These are phyloP conservation scores for Pollenia griseotomentosa DNA, from an alignment of 2,888 invertebrate genomes.

Conservation along the genomic window DNA sequence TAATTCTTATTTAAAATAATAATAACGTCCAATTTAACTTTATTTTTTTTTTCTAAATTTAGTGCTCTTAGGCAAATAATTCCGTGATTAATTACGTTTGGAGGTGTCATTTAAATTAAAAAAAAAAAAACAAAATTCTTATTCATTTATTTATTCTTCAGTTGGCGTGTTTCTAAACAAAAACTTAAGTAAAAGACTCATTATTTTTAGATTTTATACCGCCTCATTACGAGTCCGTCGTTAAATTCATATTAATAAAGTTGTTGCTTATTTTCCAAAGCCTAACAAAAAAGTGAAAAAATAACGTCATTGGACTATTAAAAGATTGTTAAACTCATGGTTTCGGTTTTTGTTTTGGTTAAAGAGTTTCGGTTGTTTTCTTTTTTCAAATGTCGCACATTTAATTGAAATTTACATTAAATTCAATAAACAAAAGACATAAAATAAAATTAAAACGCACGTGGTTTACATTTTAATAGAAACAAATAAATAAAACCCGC, in stretches of 20 bases:
- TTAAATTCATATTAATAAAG: conserved; percentile 1
- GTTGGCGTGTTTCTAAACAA: conserved; percentile 8
- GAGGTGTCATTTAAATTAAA: conserved; percentile 21
- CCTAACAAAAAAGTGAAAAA: conserved; percentile 7
- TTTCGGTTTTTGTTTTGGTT: conserved; percentile 47
- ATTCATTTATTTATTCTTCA: conserved; percentile 16
- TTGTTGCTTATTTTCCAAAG: background rate
- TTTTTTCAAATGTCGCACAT: conserved; percentile 56
- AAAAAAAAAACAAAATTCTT: background rate
- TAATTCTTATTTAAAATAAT: conserved; percentile 11
- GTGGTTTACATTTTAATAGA: conserved; percentile 55
- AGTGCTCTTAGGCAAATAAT: background rate
- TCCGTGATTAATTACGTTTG: conserved; percentile 22
- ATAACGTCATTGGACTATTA: conserved; percentile 70
- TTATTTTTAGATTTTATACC: background rate
- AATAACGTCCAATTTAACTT: background rate
- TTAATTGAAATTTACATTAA: conserved; percentile 54
- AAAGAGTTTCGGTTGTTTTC: background rate
- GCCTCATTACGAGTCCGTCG: background rate
- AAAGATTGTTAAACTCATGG: conserved; percentile 68
- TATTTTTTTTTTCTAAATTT: background rate
- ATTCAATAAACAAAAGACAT: conserved; percentile 40
- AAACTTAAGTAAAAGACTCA: background rate
- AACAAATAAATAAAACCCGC: background rate
- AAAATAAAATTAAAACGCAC: conserved; percentile 54